Evolutionary conservation across 2,797 vertebrate genomes (phyloP).

Genomic region (Tragelaphus oryx): DNA sequence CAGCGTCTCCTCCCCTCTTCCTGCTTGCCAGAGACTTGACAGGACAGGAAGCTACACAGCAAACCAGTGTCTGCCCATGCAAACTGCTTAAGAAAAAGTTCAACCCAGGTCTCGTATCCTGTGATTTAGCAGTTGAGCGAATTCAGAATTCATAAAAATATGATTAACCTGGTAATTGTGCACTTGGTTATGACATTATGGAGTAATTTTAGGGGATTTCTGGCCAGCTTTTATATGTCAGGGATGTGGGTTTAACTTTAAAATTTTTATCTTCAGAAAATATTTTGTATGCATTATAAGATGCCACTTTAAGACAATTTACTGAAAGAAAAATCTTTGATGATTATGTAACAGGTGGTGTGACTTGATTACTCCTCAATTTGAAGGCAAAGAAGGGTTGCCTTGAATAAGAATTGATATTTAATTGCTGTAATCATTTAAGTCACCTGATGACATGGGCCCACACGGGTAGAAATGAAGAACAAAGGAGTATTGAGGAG

Average conservation of each 20-base stretch:
- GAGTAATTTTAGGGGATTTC: constrained; percentile 33
- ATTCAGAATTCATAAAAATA: constrained; percentile 63
- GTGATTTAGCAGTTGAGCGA: constrained; percentile 54
- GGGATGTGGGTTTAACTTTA: background rate
- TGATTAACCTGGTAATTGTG: constrained; percentile 24
- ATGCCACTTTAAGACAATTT: background rate
- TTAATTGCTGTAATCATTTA: background rate
- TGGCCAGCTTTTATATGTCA: constrained; percentile 44
- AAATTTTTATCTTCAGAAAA: constrained; percentile 41
- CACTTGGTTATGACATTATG: constrained; percentile 5
- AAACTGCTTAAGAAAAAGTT: constrained; percentile 60
- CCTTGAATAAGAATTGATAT: background rate
- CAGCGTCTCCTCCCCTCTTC: background rate
- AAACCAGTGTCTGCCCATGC: constrained; percentile 34
- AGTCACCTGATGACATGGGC: background rate
- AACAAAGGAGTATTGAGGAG: background rate
- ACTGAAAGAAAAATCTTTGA: background rate
- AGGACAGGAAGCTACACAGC: constrained; percentile 39
- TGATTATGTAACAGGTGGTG: background rate
- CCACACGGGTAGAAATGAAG: background rate
- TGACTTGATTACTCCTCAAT: background rate
- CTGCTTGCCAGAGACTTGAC: constrained; percentile 16
- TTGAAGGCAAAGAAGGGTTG: background rate
- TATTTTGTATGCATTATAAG: background rate
- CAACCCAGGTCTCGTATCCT: constrained; percentile 56